Evolutionary conservation across 2,113 vertebrate genomes (phyloP).

Genomic region (Oreochromis niloticus): DNA sequence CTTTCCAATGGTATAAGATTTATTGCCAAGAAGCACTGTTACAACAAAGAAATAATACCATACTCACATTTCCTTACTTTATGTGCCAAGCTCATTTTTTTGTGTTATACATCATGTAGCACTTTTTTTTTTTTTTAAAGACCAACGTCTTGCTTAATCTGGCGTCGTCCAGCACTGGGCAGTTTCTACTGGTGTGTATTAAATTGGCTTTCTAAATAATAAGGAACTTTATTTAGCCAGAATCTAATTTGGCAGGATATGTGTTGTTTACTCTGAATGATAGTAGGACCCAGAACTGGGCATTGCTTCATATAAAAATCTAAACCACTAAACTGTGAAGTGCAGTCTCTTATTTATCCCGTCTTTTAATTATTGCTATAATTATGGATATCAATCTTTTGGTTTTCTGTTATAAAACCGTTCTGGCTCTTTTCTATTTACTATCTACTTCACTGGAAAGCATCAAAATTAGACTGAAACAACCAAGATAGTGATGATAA

Average conservation of each 20-base stretch:
- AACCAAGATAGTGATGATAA: background rate
- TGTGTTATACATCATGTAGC: background rate
- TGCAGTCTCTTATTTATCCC: background rate
- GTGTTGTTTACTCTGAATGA: background rate
- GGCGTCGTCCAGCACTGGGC: background rate
- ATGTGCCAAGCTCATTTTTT: background rate
- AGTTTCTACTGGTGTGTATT: background rate
- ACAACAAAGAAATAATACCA: background rate
- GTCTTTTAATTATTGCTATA: background rate
- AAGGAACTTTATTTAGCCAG: background rate
- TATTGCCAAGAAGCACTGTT: background rate
- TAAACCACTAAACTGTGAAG: background rate
- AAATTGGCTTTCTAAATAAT: background rate
- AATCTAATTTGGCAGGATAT: background rate
- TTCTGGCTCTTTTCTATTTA: background rate
- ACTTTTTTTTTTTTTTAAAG: background rate
- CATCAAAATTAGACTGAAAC: background rate
- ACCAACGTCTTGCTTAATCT: background rate
- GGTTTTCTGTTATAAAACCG: background rate
- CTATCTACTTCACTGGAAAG: background rate
- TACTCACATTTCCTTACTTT: background rate
- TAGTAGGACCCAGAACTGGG: background rate
- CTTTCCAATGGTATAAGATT: background rate
- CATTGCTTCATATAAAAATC: background rate
- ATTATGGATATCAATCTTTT: background rate